These are phyloP conservation scores for Telenomus remus DNA, from an alignment of 1,140 invertebrate species.

Conservation along the genomic window DNA sequence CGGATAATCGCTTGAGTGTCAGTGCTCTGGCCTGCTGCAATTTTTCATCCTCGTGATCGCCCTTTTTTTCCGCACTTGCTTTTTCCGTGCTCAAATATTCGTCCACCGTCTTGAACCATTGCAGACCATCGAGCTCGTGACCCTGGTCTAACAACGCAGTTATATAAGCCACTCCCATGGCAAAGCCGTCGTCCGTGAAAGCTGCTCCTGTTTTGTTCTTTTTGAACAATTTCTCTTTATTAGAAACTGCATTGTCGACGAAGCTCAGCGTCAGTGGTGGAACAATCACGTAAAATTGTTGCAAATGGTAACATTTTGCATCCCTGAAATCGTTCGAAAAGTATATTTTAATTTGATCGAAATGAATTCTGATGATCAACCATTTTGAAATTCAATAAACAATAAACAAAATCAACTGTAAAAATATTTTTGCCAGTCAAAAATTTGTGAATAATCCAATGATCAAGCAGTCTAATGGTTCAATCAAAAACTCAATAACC, in stretches of 20 bases:
- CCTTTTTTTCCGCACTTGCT: slow-evolving; percentile 63
- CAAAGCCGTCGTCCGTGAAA: slow-evolving; percentile 99
- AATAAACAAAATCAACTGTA: too few relatives aligned
- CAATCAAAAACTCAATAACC: too few relatives aligned
- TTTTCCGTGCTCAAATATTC: slow-evolving; percentile 80
- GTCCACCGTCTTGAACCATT: slow-evolving; percentile 95
- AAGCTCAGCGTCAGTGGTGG: slow-evolving; percentile 96
- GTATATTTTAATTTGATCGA: too few relatives aligned
- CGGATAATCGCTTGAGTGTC: slow-evolving; percentile 89
- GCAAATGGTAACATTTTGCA: slow-evolving; percentile 91
- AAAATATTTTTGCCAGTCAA: too few relatives aligned
- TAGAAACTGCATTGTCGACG: slow-evolving; percentile 93
- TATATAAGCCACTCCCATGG: slow-evolving; percentile 91
- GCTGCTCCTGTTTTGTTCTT: slow-evolving; percentile 90
- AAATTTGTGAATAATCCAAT: too few relatives aligned
- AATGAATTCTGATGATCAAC: too few relatives aligned
- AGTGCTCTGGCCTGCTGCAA: slow-evolving; percentile 94
- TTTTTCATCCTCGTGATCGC: slow-evolving; percentile 83
- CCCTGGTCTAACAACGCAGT: slow-evolving; percentile 82
- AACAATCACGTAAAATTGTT: slow-evolving; percentile 95
- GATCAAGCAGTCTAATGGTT: too few relatives aligned
- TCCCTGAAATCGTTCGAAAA: slow-evolving; percentile 80
- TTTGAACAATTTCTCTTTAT: slow-evolving; percentile 94
- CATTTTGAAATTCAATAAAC: too few relatives aligned
- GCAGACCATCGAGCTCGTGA: slow-evolving; percentile 91